Base-by-base conservation (phyloP, 2,888 invertebrate species). In the Nematopogon swammerdamellus region DNA sequence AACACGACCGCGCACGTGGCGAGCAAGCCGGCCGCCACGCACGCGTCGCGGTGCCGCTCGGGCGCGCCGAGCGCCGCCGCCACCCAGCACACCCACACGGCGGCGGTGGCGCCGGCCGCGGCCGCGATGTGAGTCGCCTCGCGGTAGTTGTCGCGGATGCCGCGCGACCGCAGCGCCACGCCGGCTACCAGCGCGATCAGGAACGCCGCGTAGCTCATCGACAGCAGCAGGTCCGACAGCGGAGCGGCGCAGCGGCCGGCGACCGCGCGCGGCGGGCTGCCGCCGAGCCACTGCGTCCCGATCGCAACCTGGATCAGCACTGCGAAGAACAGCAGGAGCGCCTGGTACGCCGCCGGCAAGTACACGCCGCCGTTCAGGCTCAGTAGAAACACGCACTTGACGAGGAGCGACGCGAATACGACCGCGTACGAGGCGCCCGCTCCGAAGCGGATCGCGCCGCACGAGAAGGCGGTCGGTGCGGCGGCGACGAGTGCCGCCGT, bases 51-150 rank as follows among this genome's bases (percentile, higher is more conserved):
- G 63, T 91, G 90, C 55, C 87, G 82, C 62, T 92, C 92, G 52
- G 86, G 83, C 46, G 89, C 86, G 49, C 89, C 85, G 59, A 90
- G 81, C 43, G 94, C 95, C 54, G 92, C 89, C 56, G 94, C 82
- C 64, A 87, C 87, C 91, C 92, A 91, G 58, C 89, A 86, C 58
- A 89, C 76, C 91, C 93, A 93, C 60, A 95, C 87, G 48, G 93
- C 92, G 53, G 95, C 88, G 55, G 90, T 87, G 52, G 92, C 88
- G 44, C 92, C 92, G 46, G 92, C 88, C 18, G 94, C 91, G 57
- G 93, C 84, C 14, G 94, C 95, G 59, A 96, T 95, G 71, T 94
- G 96, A 30, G 92, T 90, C 45, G 95, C 91, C 70, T 96, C 96
- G 48, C 95, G 84, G 69, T 95, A 94, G 74, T 96, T 96, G 73